phyloP scores from a whole-genome alignment of 2,113 vertebrate species.

The Odocoileus hemionus region DNA sequence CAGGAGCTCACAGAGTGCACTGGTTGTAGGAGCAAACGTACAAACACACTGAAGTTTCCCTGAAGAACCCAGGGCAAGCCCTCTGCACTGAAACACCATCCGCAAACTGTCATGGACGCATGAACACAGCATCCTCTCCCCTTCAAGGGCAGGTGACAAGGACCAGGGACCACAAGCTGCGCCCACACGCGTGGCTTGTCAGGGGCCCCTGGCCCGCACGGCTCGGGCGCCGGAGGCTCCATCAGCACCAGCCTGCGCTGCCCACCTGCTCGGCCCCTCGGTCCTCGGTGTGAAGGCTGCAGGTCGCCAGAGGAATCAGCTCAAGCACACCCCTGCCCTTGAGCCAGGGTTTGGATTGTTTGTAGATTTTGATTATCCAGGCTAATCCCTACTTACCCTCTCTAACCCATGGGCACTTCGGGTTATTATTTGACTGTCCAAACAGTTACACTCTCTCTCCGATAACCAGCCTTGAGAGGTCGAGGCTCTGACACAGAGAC shows the following conservation, averaged over 20 bases:
- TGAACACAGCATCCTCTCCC: neutral
- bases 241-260: neutral
- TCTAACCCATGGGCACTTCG: neutral
- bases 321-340: neutral
- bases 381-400: neutral
- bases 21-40: neutral
- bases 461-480: neutral
- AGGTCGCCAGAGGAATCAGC: neutral
- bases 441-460: neutral
- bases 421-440: neutral
- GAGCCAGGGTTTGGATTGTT: neutral
- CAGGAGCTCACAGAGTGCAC: neutral
- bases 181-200: neutral
- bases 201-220: neutral
- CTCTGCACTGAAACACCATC: neutral
- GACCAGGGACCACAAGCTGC: neutral
- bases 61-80: neutral
- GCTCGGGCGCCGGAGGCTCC: accelerated
- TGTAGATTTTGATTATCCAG: conserved; percentile 2
- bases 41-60: neutral
- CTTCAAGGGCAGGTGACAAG: neutral
- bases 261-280: accelerated
- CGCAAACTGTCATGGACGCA: neutral
- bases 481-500: neutral
- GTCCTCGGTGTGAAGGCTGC: neutral